Evolutionary conservation across 1,140 invertebrate species (phyloP), one percentile per base, ranked within the genome.

Genomic region (Galendromus occidentalis): DNA sequence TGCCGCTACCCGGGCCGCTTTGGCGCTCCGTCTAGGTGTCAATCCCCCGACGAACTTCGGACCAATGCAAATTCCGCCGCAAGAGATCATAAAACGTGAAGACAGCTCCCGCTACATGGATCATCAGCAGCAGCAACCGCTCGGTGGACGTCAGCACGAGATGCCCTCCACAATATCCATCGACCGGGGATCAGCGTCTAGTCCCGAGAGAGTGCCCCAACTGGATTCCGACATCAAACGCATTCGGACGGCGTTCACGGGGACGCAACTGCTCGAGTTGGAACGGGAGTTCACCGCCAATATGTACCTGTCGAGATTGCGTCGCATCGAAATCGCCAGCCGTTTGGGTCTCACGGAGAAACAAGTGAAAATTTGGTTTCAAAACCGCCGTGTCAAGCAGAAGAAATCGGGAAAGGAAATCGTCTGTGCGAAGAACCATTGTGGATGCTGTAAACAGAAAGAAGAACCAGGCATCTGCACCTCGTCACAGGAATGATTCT

Each of bases 291-390:
- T 82, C 68, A 71, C 75, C 6, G 69, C 75, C 59, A 81, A 79
- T 65, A 82, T 80, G 80, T 82, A 82, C 70, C 73, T 82, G 28
- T 80, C 79, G 1, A 69, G 81, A 6, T 71, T 82, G 2, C 71
- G 80, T 45, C 70, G 81, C 14, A 82, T 82, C 59, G 80, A 82
- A 72, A 82, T 82, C 30, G 80, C 81, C 25, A 79, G 77, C 4
- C 79, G 78, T 68, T 71, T 82, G 4, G 82, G 85, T 25, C 75
- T 95, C 0, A 90, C 87, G 0, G 91, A 94, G 76, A 95, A 94
- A 74, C 90, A 93, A 77, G 88, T 93, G 44, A 93, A 91, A 75
- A 93, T 93, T 65, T 94, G 91, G 91, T 70, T 78, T 71, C 77
- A 78, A 69, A 78, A 78, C 69, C 70, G 77, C 28, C 67, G 77